phyloP scores from a whole-genome alignment of 1,140 invertebrate genomes.

The Camponotus vicinus region DNA sequence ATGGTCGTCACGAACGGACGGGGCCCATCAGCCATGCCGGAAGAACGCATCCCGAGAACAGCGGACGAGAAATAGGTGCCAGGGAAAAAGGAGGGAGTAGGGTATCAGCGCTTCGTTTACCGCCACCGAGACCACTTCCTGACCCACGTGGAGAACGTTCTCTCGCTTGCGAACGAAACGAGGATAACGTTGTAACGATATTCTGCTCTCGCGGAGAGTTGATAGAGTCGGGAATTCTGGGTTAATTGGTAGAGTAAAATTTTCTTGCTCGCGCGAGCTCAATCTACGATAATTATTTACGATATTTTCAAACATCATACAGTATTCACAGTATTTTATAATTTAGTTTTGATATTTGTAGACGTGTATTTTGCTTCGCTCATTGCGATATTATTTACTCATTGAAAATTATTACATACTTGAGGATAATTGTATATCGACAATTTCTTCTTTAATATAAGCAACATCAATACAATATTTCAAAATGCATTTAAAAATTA shows the following conservation, averaged over 20 bases:
- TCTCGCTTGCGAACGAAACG: neutral
- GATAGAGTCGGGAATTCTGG: slow-evolving; percentile 17
- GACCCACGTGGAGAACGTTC: slow-evolving; percentile 5
- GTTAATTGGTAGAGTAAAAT: slow-evolving; percentile 26
- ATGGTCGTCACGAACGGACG: slow-evolving; percentile 66
- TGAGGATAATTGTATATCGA: neutral
- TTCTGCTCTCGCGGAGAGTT: neutral
- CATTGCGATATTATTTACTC: slow-evolving; percentile 1
- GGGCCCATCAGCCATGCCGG: slow-evolving; percentile 56
- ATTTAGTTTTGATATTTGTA: neutral
- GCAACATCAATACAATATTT: no score
- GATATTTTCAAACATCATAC: slow-evolving; percentile 7
- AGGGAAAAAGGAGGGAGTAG: slow-evolving; percentile 30
- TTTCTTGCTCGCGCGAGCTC: neutral
- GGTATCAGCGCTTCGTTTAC: slow-evolving; percentile 58
- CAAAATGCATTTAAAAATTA: neutral
- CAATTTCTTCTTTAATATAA: neutral
- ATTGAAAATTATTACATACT: neutral
- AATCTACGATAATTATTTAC: neutral
- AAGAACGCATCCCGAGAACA: slow-evolving; percentile 60
- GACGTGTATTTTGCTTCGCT: neutral
- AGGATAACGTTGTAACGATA: slow-evolving; percentile 27
- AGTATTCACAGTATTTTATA: neutral
- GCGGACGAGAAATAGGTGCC: slow-evolving; percentile 50
- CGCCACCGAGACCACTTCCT: slow-evolving; percentile 22